These are phyloP conservation scores for Callionymus lyra DNA, from an alignment of 2,113 vertebrate species.

Conservation along the genomic window DNA sequence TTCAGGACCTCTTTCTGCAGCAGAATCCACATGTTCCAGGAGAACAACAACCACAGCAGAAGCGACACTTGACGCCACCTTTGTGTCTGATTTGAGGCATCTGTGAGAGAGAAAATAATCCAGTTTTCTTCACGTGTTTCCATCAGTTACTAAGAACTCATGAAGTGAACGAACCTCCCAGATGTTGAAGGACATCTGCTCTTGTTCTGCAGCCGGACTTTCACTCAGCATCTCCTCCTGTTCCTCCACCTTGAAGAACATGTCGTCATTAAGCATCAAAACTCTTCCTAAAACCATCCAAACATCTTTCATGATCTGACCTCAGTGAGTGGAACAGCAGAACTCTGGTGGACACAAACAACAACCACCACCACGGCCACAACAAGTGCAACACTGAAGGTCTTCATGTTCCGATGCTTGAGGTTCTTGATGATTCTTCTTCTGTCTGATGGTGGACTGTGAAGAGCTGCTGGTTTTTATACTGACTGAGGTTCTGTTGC, in stretches of 20 bases:
- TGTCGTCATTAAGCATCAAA: neutral
- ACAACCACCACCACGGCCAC: neutral
- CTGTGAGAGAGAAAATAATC: too few species aligned
- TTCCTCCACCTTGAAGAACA: neutral
- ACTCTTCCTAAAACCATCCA: neutral
- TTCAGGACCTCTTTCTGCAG: too few species aligned
- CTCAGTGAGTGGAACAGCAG: neutral
- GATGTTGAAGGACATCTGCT: neutral
- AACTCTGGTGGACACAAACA: neutral
- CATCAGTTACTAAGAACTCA: neutral
- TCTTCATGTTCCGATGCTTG: neutral
- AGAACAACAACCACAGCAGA: too few species aligned
- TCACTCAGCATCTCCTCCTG: neutral
- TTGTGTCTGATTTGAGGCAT: too few species aligned
- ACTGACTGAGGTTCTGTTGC: neutral
- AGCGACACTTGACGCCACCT: too few species aligned
- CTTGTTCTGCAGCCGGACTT: neutral
- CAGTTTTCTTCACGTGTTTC: too few species aligned
- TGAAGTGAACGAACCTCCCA: neutral
- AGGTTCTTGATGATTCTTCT: neutral
- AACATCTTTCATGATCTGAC: neutral
- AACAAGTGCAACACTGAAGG: neutral
- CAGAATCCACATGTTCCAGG: too few species aligned
- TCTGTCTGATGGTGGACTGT: neutral
- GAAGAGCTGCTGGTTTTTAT: neutral